Percentiles rank a stretch among this genome's conserved stretches.
These are phyloP conservation scores for Phaenicophaeus curvirostris DNA, from an alignment of 2,797 vertebrate species.

Conservation along the genomic window DNA sequence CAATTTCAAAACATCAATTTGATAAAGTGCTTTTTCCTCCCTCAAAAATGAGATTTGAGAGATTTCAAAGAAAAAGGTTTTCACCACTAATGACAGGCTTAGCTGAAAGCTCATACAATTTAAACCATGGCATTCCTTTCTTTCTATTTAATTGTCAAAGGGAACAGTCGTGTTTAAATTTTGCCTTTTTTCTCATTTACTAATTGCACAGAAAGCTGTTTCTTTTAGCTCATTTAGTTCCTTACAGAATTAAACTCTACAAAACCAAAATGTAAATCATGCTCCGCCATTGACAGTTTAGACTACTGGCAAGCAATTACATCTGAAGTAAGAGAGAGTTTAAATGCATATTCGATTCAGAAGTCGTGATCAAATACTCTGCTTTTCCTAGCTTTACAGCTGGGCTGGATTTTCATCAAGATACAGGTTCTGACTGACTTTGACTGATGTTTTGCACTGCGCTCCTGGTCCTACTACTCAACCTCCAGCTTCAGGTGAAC, in stretches of 20 bases:
- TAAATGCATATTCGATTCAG: background rate
- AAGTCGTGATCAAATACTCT: background rate
- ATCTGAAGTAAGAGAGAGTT: background rate
- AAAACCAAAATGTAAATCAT: background rate
- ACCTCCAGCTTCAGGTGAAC: background rate
- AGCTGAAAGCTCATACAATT: background rate
- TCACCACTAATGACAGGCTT: background rate
- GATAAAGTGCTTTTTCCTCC: background rate
- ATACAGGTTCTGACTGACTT: background rate
- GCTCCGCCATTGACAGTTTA: background rate
- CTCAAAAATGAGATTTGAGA: background rate
- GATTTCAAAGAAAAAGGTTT: conserved; percentile 15
- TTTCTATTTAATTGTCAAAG: background rate
- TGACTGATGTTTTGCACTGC: background rate
- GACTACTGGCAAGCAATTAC: background rate
- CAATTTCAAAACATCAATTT: background rate
- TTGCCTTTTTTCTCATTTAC: conserved; percentile 16
- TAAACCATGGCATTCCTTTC: background rate
- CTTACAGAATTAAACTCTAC: background rate
- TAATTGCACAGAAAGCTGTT: conserved; percentile 13
- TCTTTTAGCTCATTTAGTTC: background rate
- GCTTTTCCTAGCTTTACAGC: background rate
- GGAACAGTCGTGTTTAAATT: background rate
- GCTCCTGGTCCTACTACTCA: background rate
- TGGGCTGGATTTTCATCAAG: background rate